Evolutionary conservation across 2,797 vertebrate species (phyloP), one percentile per base, ranked within the genome.

Genomic region (Microctenopoma stevenorrisi): DNA sequence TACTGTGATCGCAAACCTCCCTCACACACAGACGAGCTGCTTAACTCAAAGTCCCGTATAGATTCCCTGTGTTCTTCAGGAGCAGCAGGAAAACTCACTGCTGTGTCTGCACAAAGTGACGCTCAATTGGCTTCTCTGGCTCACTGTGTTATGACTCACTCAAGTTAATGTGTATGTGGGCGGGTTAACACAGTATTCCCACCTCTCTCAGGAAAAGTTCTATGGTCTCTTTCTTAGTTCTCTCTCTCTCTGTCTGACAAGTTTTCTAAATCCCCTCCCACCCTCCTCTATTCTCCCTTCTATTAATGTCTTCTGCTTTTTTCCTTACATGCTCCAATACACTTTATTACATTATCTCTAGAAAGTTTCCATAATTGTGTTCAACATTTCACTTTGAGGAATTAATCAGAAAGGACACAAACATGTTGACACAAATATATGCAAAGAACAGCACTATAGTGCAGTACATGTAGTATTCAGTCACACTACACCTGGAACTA

Each of bases 101-200:
- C 28, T 59, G 37, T 16, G 5, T 58, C 25, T 51, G n/a, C 61
- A 60, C 70, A 42, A 33, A 68, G 77, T 77, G 80, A 86, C 82
- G 80, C 72, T 79, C 16, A 14, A 79, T 49, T 77, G 64, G 14
- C 47, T 65, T 68, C 74, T 72, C 61, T 65, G 61, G 58, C 72
- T 78, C 26, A 28, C 80, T 77, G 63, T 76, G 71, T 79, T 77
- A 71, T 91, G 91, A 92, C 84, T 92, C 87, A 90, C 64, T 74
- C 60, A 62, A 84, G 79, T 43, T 84, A 52, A 71, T 78, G 71
- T 71, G 72, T 14, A 75, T 79, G 84, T 86, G 87, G 86, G 88
- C 63, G 54, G 68, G 53, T 47, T 68, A 12, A 44, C 59, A 33
- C 35, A 57, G 25, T 40, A 57, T 52, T 16, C 68, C 57, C 26